A percentile compares a stretch with the other conserved stretches of the same genome.
These are phyloP conservation scores for Lates calcarifer DNA, from an alignment of 2,113 vertebrate genomes.

Conservation along the genomic window DNA sequence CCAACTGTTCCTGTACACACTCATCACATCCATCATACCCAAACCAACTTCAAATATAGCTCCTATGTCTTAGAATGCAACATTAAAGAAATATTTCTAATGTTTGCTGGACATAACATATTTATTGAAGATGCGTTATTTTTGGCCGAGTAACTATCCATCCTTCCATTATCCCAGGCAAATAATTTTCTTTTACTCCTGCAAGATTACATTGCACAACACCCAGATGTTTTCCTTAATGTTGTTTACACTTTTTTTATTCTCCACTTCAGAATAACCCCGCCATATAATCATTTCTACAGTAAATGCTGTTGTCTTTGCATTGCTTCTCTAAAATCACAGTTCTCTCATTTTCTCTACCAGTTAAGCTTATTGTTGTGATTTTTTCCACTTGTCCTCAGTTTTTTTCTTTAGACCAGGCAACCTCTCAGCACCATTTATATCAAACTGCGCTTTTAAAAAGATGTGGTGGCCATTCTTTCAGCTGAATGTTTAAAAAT, in stretches of 20 bases:
- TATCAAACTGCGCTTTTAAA: conserved; percentile 36
- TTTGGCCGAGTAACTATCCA: too few species aligned
- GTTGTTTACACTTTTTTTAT: not conserved
- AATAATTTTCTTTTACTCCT: not conserved
- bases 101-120: too few species aligned
- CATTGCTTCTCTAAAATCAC: conserved; percentile 5
- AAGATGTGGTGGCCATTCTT: not conserved
- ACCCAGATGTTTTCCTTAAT: not conserved
- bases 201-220: not conserved
- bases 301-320: not conserved
- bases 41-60: not conserved
- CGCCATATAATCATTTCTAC: not conserved
- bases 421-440: not conserved
- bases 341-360: not conserved
- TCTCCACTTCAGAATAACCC: not conserved
- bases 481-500: conserved; percentile 44
- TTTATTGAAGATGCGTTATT: too few species aligned
- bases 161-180: too few species aligned
- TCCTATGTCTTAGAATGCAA: not conserved
- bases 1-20: not conserved
- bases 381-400: not conserved
- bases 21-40: not conserved
- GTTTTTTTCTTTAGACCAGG: not conserved
- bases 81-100: too few species aligned
- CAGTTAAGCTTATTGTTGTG: not conserved